Conservation (phyloP, 2,113 vertebrate genomes). For the Pavo muticus region DNA sequence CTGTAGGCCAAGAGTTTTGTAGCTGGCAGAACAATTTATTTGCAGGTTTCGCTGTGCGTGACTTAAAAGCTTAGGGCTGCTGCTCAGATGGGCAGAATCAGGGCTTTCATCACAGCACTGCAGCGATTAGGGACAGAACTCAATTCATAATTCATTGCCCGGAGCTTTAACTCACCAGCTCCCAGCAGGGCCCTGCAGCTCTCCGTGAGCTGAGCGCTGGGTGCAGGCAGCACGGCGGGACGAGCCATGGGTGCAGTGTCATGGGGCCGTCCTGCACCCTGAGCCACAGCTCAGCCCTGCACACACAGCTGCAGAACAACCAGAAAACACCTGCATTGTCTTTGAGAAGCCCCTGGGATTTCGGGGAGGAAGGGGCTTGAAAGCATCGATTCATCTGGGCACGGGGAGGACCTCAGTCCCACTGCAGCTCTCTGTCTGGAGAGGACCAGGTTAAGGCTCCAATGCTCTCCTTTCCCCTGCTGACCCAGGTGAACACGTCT, state of each 20-base stretch:
- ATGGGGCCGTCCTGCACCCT: not conserved
- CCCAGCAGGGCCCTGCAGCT: not conserved
- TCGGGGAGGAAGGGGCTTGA: not conserved
- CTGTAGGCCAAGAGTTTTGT: slow-evolving; percentile 1
- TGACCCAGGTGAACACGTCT: not conserved
- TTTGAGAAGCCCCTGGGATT: not conserved
- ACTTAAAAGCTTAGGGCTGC: slow-evolving; percentile 13
- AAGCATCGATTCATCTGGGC: not conserved
- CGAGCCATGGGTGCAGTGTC: not conserved
- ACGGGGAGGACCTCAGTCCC: not conserved
- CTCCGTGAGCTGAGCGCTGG: not conserved
- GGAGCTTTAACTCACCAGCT: not conserved
- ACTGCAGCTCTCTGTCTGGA: not conserved
- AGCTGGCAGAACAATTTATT: not conserved
- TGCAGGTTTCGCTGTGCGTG: not conserved
- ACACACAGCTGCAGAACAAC: not conserved
- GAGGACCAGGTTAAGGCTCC: not conserved
- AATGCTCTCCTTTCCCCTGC: not conserved
- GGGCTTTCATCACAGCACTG: not conserved
- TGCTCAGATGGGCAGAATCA: not conserved
- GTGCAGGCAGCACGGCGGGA: not conserved
- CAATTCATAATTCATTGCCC: slow-evolving; percentile 28
- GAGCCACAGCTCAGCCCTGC: not conserved
- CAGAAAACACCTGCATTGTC: not conserved
- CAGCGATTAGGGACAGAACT: not conserved